Evolutionary conservation across 2,113 vertebrate species (phyloP).

Genomic region (Rattus norvegicus): GRCr8 NC_086023.1:101796001-101796500

Average conservation of each 20-base stretch:
- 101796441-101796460: neutral
- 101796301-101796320: neutral
- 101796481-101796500: slow-evolving; percentile 4
- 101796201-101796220: slow-evolving; percentile 16
- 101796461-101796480: neutral
- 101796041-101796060: neutral
- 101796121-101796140: neutral
- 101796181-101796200: neutral
- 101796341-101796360: neutral
- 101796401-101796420: neutral
- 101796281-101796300: neutral
- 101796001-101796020: slow-evolving; percentile 59
- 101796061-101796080: neutral
- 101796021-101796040: slow-evolving; percentile 22
- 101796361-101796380: too few species aligned
- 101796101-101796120: neutral
- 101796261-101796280: neutral
- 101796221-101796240: neutral
- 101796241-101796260: neutral
- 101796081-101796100: slow-evolving; percentile 43
- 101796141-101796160: neutral
- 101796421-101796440: neutral
- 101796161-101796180: slow-evolving; percentile 14
- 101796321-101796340: neutral
- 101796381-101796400: too few species aligned